A percentile compares a stretch with the other conserved stretches of the same genome.
phyloP scores from a whole-genome alignment of 2,888 invertebrate genomes.

The Cantharis nigra region DNA sequence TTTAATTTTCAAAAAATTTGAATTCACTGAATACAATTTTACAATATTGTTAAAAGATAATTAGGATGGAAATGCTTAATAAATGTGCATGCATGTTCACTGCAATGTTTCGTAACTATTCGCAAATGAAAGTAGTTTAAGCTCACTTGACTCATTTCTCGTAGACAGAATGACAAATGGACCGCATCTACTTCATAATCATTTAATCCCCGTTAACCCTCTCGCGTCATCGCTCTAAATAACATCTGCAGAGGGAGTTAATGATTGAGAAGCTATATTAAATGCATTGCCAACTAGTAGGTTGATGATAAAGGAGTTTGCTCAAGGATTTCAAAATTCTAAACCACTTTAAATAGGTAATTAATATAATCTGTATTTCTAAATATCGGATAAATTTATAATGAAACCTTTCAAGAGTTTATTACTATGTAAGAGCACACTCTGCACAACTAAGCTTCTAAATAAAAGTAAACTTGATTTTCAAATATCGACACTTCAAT shows the following conservation, averaged over 20 bases:
- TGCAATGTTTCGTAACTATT: slow-evolving; percentile 11
- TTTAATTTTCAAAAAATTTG: not conserved
- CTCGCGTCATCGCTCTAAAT: slow-evolving; percentile 52
- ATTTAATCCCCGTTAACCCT: slow-evolving; percentile 57
- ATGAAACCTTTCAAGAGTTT: not conserved
- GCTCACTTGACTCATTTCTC: slow-evolving; percentile 36
- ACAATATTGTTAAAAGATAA: not conserved
- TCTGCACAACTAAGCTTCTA: not conserved
- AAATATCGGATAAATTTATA: not conserved
- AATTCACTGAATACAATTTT: not conserved
- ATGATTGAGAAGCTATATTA: slow-evolving; percentile 34
- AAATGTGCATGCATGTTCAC: not conserved
- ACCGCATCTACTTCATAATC: slow-evolving; percentile 56
- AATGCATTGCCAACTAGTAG: slow-evolving; percentile 32
- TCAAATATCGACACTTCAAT: not conserved
- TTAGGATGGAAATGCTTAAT: not conserved
- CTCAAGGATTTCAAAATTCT: slow-evolving; percentile 5
- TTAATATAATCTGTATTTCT: not conserved
- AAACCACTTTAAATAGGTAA: not conserved
- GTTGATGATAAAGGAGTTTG: slow-evolving; percentile 14
- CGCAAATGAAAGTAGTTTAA: slow-evolving; percentile 19
- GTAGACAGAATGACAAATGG: slow-evolving; percentile 56
- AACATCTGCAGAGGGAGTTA: slow-evolving; percentile 35
- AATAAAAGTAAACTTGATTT: not conserved
- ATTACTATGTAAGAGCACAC: not conserved